Evolutionary conservation across 2,888 invertebrate species (phyloP), one percentile per base, ranked within the genome.

Genomic region (Archips xylosteana): DNA sequence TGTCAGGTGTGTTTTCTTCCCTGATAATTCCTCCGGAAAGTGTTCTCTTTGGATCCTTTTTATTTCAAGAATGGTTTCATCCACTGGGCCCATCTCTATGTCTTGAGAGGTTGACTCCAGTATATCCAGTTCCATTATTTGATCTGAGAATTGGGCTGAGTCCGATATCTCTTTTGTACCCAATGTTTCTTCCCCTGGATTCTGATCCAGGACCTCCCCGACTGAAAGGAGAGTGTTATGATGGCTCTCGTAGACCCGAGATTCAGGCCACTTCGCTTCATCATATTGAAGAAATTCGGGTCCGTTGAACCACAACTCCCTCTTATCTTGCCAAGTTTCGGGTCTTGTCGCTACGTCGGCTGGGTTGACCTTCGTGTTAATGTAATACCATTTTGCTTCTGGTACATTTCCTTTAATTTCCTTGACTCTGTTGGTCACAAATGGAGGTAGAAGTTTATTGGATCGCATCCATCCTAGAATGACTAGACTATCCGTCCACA

Each of bases 1-100:
- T 49, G 49, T 49, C 49, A 49, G n/a, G 49, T 49, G 49, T n/a
- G 49, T 49, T 49, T 49, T 49, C 49, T 49, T 49, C n/a, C 49
- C 49, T 13, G 49, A 49, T 49, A 49, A n/a, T 49, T 49, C 49
- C n/a, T 49, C 49, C 10, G 49, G 49, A 49, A 13, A 49, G n/a
- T 49, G 49, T 49, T 49, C 49, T n/a, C 12, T 49, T 49, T 49
- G 49, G 1, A 49, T 3, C 12, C n/a, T 10, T 49, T 39, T 39
- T 39, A 39, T 39, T 39, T 39, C 39, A 0, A 6, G 39, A 39
- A 39, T 39, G 39, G 4, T 39, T 39, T 39, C 39, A 39, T 39
- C 39, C 8, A 39, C 8, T 39, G 39, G 39, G 39, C 2, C 39
- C 39, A 39, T 39, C 2, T 39, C 39, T 39, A 39, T 39, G 39